Evolutionary conservation across 2,797 vertebrate species (phyloP), one percentile per base, ranked within the genome.

Genomic region (Gephyroberyx darwinii): DNA sequence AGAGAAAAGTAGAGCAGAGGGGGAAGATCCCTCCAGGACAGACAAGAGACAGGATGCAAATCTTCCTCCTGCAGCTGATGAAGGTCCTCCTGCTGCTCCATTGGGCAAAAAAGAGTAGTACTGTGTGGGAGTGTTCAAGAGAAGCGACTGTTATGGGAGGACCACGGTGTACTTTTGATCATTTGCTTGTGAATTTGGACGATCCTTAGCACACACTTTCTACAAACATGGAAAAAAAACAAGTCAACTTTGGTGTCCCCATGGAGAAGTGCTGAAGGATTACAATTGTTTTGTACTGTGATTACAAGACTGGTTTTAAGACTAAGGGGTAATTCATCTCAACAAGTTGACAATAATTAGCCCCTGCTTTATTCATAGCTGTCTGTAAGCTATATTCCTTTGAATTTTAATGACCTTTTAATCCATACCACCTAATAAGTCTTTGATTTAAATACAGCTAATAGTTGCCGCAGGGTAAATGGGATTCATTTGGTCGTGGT

Each of bases 61-160:
- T 12, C 12, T 35, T 13, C 78, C 65, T n/a, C 74, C 84, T 47
- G 82, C n/a, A 12, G 79, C 67, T 51, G 70, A 43, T 20, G 62
- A 88, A 69, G 72, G 74, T 17, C 39, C 16, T n/a, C 58, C 81
- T 30, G 76, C 59, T 62, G 78, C 50, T 52, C 17, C 68, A 47
- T 72, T 13, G 16, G 45, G 45, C 8, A 80, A 84, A 64, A 82
- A 74, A 67, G 22, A 50, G 19, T 68, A 63, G 35, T 33, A 62
- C 54, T 50, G 48, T 51, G 20, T 47, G 52, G 19, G 37, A 12
- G 39, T 5, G 39, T 17, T 68, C 41, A 45, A 57, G 10, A 33
- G 31, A 55, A n/a, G 8, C 14, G 54, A 52, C 61, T 41, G 51
- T 70, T 59, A 4, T 37, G 22, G 37, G 4, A 7, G 13, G 53